Evolutionary conservation across 1,140 invertebrate genomes (phyloP), one percentile per base, ranked within the genome.

Genomic region (Drosophila burlai): DNA sequence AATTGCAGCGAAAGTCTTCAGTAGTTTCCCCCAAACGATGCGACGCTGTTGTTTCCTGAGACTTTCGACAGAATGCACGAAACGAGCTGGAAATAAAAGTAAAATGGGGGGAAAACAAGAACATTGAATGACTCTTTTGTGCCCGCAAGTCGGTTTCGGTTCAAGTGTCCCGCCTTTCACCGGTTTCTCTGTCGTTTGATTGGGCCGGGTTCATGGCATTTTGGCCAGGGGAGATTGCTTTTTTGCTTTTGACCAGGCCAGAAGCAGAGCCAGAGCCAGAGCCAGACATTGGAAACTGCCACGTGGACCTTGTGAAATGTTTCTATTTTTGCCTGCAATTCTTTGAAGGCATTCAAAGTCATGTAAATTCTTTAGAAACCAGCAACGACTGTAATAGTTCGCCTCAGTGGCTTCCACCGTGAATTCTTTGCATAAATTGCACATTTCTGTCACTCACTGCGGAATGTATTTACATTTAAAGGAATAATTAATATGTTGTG

Each of bases 51-150:
- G 40, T 66, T 29, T 18, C 15, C 46, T 2, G 10, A n/a, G 46
- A 52, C 62, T 69, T 52, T 36, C 11, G 21, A 10, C 29, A 47
- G 47, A 45, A 67, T 36, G 34, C 52, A 54, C 7, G 38, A 45
- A 49, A 15, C 45, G 29, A 42, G 46, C n/a, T 60, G 68, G 26
- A 38, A 50, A 72, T 73, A 73, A 52, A 61, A 60, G 54, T 50
- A 52, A 73, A 72, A 72, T 29, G 18, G 15, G 43, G 55, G 63
- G 16, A 50, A 72, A 73, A 43, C 45, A 52, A 61, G 45, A 73
- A 38, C 67, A 73, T 73, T 73, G 67, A 73, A 73, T 61, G 69
- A 60, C 69, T 73, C 66, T 72, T 73, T 73, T 72, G 66, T 67
- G 47, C 6, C 46, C 38, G 18, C 63, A 52, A 40, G 21, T 57